Evolutionary conservation across 2,113 vertebrate genomes (phyloP).

Genomic region (Carassius gibelio): DNA sequence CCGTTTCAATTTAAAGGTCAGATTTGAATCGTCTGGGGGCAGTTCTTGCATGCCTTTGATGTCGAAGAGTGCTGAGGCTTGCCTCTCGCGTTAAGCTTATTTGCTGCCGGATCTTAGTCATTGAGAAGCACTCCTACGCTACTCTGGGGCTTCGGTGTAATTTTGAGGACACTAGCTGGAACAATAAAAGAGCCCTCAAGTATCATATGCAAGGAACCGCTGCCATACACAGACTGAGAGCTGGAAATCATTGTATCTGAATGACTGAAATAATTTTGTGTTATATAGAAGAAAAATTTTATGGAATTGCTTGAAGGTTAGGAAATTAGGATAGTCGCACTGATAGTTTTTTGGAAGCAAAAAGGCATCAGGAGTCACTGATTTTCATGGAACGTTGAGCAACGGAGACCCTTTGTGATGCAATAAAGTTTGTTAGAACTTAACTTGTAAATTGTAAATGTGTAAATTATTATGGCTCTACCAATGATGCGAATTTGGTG

Average conservation of each 20-base stretch:
- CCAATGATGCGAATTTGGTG: too few species aligned
- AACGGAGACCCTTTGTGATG: not conserved
- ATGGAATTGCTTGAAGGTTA: not conserved
- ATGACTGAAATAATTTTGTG: not conserved
- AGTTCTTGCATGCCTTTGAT: not conserved
- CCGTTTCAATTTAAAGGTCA: slow-evolving; percentile 24
- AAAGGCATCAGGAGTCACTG: not conserved
- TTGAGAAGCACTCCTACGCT: not conserved
- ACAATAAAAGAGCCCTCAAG: not conserved
- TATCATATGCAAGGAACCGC: not conserved
- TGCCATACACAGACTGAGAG: not conserved
- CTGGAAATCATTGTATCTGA: not conserved
- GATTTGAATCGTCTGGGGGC: slow-evolving; percentile 8
- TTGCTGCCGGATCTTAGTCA: not conserved
- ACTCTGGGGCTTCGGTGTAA: not conserved
- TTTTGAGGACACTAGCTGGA: slow-evolving; percentile 7
- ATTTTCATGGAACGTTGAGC: not conserved
- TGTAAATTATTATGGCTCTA: not conserved
- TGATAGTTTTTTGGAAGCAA: not conserved
- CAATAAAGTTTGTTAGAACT: not conserved
- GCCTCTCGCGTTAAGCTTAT: slow-evolving; percentile 3
- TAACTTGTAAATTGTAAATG: not conserved
- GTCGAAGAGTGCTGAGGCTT: slow-evolving; percentile 6
- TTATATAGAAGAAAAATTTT: not conserved
- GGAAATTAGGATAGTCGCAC: not conserved